These are phyloP conservation scores for Dasypolia templi DNA, from an alignment of 2,888 invertebrate species.

Conservation along the genomic window DNA sequence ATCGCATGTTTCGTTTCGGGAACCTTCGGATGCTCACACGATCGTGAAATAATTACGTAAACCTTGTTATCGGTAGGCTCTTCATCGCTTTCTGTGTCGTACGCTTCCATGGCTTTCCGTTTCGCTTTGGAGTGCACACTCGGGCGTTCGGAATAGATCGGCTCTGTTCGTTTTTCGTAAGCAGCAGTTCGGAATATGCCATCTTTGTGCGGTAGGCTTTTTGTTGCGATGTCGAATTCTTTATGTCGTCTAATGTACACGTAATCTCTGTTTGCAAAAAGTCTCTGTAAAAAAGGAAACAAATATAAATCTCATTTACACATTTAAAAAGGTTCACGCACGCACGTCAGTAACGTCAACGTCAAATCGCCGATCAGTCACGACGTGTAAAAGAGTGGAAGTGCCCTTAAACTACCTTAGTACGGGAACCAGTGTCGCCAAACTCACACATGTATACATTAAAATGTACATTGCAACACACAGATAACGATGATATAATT, in stretches of 20 bases:
- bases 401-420: too few species aligned
- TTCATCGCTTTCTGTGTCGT: constrained; percentile 49
- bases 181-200: constrained; percentile 54
- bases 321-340: too few species aligned
- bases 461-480: too few species aligned
- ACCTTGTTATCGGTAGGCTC: constrained; percentile 66
- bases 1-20: constrained; percentile 93
- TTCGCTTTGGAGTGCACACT: constrained; percentile 83
- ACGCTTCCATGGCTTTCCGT: constrained; percentile 74
- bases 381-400: too few species aligned
- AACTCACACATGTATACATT: too few species aligned
- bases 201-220: constrained; percentile 57
- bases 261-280: constrained; percentile 96
- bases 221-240: constrained; percentile 72
- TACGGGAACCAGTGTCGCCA: too few species aligned
- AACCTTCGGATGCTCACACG: constrained; percentile 92
- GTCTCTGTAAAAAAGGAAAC: constrained; percentile 86
- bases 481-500: too few species aligned
- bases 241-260: constrained; percentile 94
- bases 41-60: constrained; percentile 91
- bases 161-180: constrained; percentile 6
- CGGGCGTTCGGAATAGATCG: constrained; percentile 62
- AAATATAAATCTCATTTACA: background rate
- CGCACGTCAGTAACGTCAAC: too few species aligned
- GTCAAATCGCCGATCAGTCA: too few species aligned